phyloP scores from a whole-genome alignment of 2,888 invertebrate species.

The Amaurobius ferox region DNA sequence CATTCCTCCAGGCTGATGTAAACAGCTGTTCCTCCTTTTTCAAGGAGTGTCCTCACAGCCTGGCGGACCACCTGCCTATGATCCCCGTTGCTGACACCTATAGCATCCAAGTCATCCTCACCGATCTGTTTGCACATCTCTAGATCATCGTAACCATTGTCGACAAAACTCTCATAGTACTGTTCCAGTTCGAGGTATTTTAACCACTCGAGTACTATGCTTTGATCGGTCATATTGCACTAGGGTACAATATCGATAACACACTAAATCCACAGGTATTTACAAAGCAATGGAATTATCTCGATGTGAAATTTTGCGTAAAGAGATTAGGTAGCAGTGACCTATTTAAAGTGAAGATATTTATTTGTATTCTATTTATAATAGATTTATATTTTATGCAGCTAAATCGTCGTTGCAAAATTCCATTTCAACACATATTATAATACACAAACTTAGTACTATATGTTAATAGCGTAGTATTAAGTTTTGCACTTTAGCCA shows the following conservation, averaged over 20 bases:
- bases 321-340: too few species aligned
- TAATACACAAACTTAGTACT: not conserved
- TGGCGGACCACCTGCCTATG: conserved; percentile 89
- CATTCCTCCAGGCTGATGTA: conserved; percentile 93
- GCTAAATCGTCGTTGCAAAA: too few species aligned
- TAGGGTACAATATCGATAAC: too few species aligned
- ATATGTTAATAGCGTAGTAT: not conserved
- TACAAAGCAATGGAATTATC: too few species aligned
- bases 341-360: too few species aligned
- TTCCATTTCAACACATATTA: too few species aligned
- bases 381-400: too few species aligned
- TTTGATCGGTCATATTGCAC: conserved; percentile 76
- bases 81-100: conserved; percentile 90
- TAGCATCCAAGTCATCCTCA: conserved; percentile 95
- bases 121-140: conserved; percentile 98
- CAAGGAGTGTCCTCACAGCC: conserved; percentile 90
- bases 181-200: conserved; percentile 92
- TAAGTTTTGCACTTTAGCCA: not conserved
- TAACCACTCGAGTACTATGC: conserved; percentile 95
- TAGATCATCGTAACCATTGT: conserved; percentile 97
- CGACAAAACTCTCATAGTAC: conserved; percentile 95
- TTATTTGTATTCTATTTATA: too few species aligned
- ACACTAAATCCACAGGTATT: too few species aligned
- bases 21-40: conserved; percentile 95
- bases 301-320: too few species aligned